Conservation (phyloP, 2,113 vertebrate species). For the Chaetodon auriga region DNA sequence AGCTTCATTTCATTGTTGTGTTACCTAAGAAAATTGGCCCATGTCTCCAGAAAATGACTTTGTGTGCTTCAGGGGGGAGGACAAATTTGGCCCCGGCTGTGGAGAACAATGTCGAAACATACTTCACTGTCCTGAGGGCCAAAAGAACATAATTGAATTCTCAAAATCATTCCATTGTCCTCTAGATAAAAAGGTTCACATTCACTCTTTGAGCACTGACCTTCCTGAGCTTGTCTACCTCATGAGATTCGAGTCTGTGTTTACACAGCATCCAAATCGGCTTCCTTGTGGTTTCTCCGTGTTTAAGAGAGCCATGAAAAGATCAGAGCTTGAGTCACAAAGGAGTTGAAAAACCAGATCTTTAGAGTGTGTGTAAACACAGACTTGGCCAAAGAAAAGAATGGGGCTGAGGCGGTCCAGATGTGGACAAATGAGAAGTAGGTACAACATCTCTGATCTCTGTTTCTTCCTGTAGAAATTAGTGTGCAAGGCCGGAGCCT, state of each 20-base stretch:
- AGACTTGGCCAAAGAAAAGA: conserved; percentile 63
- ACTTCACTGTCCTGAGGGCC: conserved; percentile 24
- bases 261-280: conserved; percentile 43
- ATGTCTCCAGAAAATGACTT: conserved; percentile 60
- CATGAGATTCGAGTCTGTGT: conserved; percentile 39
- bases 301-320: conserved; percentile 54
- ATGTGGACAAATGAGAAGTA: conserved; percentile 68
- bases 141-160: conserved; percentile 43
- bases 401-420: conserved; percentile 63
- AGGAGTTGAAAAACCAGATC: conserved; percentile 67
- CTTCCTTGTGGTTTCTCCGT: conserved; percentile 42
- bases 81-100: conserved; percentile 47
- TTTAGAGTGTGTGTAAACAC: conserved; percentile 71
- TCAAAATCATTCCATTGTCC: conserved; percentile 36
- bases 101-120: conserved; percentile 44
- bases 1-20: conserved; percentile 55
- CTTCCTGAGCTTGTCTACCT: conserved; percentile 9
- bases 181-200: conserved; percentile 29
- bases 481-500: conserved; percentile 30
- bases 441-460: conserved; percentile 52
- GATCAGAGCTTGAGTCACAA: conserved; percentile 69
- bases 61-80: conserved; percentile 29
- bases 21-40: conserved; percentile 51
- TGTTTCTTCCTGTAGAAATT: conserved; percentile 60
- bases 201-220: conserved; percentile 24